Percentiles rank a stretch among this genome's conserved stretches.
Conservation (phyloP, 2,113 vertebrate species). For the Gallinago paraguaiae region DNA sequence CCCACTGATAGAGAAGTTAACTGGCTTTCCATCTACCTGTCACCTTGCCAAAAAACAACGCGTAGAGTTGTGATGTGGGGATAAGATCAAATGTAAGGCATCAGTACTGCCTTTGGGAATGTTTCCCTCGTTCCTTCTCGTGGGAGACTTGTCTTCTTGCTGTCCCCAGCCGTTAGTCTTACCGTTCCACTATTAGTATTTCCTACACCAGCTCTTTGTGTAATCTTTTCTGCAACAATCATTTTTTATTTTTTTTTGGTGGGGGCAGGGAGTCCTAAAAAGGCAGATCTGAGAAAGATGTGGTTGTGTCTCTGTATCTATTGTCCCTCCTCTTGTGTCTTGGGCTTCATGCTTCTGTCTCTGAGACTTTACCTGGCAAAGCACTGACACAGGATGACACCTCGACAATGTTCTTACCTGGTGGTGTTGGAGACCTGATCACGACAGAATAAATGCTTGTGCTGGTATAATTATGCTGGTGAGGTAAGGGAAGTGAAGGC, state of each 20-base stretch:
- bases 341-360: background rate
- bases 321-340: background rate
- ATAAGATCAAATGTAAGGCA: constrained; percentile 47
- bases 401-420: background rate
- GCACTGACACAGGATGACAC: background rate
- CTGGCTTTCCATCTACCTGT: constrained; percentile 10
- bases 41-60: background rate
- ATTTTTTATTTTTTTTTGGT: background rate
- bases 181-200: background rate
- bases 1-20: constrained; percentile 6
- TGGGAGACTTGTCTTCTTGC: constrained; percentile 32
- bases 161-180: background rate
- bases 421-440: background rate
- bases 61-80: background rate
- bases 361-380: background rate
- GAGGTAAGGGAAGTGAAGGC: background rate
- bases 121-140: background rate
- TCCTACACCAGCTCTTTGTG: background rate
- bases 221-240: background rate
- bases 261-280: background rate
- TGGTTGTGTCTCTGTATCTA: background rate
- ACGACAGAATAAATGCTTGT: background rate
- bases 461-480: background rate
- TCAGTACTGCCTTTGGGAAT: constrained; percentile 40
- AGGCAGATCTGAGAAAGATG: background rate